phyloP scores from a whole-genome alignment of 2,888 invertebrate species.

The Drosophila meridiana region DNA sequence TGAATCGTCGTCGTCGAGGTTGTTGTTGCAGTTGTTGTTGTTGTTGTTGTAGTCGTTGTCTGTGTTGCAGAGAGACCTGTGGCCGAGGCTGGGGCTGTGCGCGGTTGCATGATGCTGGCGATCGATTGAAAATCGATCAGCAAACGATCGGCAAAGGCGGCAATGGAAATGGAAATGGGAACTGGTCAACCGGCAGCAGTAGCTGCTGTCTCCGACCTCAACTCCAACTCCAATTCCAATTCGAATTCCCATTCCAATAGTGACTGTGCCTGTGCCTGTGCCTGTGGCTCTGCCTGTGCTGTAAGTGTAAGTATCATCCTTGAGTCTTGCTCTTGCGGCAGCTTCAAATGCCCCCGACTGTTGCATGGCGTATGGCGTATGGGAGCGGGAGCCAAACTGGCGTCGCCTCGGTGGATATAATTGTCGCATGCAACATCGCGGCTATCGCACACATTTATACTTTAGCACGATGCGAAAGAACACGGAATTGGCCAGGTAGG shows the following conservation, averaged over 20 bases:
- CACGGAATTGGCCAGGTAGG: constrained; percentile 47
- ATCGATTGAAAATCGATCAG: constrained; percentile 83
- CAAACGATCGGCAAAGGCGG: constrained; percentile 55
- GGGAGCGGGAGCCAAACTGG: constrained; percentile 79
- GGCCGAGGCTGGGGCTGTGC: constrained; percentile 56
- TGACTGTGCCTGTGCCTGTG: constrained; percentile 1
- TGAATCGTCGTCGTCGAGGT: constrained; percentile 27
- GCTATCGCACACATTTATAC: constrained; percentile 52
- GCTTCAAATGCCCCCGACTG: constrained; percentile 57
- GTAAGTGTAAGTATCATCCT: constrained; percentile 55
- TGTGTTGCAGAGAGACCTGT: not conserved
- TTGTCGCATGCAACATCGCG: constrained; percentile 81
- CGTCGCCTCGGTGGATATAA: constrained; percentile 73
- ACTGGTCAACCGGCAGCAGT: constrained; percentile 28
- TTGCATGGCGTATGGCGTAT: constrained; percentile 43
- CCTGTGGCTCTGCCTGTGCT: constrained; percentile 12
- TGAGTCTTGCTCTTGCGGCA: constrained; percentile 47
- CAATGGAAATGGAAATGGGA: constrained; percentile 24
- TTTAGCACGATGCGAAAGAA: constrained; percentile 21
- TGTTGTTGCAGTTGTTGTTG: constrained; percentile 10
- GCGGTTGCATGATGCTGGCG: constrained; percentile 82
- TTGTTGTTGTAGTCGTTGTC: not conserved
- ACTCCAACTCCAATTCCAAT: not conserved
- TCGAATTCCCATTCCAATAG: not conserved
- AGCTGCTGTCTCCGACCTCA: constrained; percentile 9